Conservation (phyloP, 1,140 invertebrate genomes). For the Drosophila subpulchrella region DNA sequence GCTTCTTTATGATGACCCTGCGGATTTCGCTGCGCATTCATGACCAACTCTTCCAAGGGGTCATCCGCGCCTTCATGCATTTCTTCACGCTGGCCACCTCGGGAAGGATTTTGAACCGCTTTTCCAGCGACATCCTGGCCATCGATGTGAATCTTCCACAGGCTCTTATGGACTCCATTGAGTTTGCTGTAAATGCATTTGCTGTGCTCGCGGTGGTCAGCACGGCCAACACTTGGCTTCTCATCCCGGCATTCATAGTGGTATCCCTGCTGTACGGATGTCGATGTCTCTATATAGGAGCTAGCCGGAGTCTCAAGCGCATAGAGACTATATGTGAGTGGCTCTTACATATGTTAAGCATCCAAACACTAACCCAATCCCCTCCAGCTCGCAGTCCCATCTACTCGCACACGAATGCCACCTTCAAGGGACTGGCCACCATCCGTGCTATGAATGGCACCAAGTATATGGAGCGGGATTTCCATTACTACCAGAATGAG, state of each 20-base stretch:
- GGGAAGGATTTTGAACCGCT: conserved; percentile 93
- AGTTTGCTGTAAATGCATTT: conserved; percentile 88
- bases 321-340: conserved; percentile 91
- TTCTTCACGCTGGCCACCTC: conserved; percentile 96
- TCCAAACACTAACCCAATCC: not conserved
- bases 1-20: conserved; percentile 93
- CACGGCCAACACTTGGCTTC: conserved; percentile 91
- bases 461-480: conserved; percentile 89
- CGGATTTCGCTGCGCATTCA: conserved; percentile 92
- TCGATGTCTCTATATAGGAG: conserved; percentile 90
- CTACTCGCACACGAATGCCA: conserved; percentile 93
- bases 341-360: not conserved
- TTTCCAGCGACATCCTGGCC: conserved; percentile 93
- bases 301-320: conserved; percentile 92
- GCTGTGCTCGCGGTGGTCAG: conserved; percentile 89
- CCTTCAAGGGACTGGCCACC: conserved; percentile 91
- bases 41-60: conserved; percentile 92
- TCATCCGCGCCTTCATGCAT: conserved; percentile 92
- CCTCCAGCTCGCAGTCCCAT: conserved; percentile 90
- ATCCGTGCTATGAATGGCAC: conserved; percentile 91
- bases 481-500: conserved; percentile 90
- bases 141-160: conserved; percentile 94
- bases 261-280: conserved; percentile 88
- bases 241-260: conserved; percentile 90
- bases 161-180: conserved; percentile 89